Evolutionary conservation across 2,888 invertebrate genomes (phyloP), one percentile per base, ranked within the genome.

Genomic region (Schizotus pectinicornis): DNA sequence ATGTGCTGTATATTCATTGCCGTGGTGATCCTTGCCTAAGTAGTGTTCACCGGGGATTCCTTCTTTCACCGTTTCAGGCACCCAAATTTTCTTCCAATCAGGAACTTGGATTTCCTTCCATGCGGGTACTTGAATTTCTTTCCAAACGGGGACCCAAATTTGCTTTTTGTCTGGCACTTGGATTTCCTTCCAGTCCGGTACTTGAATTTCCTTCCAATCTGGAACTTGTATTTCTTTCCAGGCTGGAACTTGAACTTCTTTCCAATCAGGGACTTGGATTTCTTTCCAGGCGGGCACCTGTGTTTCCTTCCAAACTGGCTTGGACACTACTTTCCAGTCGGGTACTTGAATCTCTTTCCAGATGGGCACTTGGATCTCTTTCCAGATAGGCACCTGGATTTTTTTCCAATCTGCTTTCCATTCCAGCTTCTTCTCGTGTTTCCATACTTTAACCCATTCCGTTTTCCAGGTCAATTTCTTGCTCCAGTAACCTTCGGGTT

Each of bases 391-490:
- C 1, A 87, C 86, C 77, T 88, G 81, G 37, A 84, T 22, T 22
- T 22, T 22, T 5, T 22, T 22, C 22, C 22, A 22, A 22, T 78
- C 71, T 90, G 85, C 82, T 78, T 88, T 88, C 89, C 89, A 90
- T 43, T 82, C 80, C 51, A 88, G 81, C 75, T 92, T 91, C 67
- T 90, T 90, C 39, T 89, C 86, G 0, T 85, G 86, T 77, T 90
- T 90, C 89, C 88, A 90, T 30, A 89, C 81, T 74, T 88, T 85
- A 67, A 88, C 86, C 90, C 90, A 91, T 67, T 91, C 91, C 59
- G 89, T 88, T 78, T 92, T 92, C 92, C 92, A 93, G 30, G 85
- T 85, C 41, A 92, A 82, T 77, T 91, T 92, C 78, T 91, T 92
- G 77, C 91, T 89, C 90, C 90, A 91, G 66, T 87, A 86, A 58